These are phyloP conservation scores for Bovichtus variegatus DNA, from an alignment of 2,797 vertebrate genomes.

Conservation along the genomic window DNA sequence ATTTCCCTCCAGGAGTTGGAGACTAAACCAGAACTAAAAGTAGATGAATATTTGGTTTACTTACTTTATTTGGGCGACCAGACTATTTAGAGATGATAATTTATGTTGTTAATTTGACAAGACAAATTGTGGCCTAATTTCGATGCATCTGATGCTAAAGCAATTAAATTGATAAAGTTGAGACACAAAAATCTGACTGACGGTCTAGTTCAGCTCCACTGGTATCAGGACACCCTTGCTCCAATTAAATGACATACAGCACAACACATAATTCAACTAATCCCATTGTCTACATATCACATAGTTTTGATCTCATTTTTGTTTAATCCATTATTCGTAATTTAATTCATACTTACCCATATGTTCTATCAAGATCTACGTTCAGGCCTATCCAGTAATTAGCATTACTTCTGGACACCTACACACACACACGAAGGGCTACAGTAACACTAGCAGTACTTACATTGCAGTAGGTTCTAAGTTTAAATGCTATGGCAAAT, in stretches of 20 bases:
- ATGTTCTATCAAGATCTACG: conserved; percentile 88
- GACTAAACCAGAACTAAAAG: no score
- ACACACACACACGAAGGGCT: neutral
- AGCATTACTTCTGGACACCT: accelerated
- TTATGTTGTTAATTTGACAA: neutral
- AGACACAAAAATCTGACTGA: neutral
- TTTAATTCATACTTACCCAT: conserved; percentile 80
- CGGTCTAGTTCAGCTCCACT: neutral
- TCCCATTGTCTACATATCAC: neutral
- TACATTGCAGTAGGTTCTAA: neutral
- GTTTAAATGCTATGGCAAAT: neutral
- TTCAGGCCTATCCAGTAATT: conserved; percentile 87
- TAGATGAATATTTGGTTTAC: no score
- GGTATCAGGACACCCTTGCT: no score
- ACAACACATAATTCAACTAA: neutral
- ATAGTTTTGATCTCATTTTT: neutral
- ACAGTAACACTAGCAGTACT: neutral
- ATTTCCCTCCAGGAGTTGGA: no score
- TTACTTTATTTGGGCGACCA: no score
- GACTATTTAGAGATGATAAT: no score
- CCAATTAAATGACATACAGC: neutral
- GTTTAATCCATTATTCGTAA: neutral
- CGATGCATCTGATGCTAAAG: neutral
- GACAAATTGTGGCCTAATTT: no score
- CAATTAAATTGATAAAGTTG: neutral